phyloP scores from a whole-genome alignment of 2,888 invertebrate species.

The Acleris emargana region DNA sequence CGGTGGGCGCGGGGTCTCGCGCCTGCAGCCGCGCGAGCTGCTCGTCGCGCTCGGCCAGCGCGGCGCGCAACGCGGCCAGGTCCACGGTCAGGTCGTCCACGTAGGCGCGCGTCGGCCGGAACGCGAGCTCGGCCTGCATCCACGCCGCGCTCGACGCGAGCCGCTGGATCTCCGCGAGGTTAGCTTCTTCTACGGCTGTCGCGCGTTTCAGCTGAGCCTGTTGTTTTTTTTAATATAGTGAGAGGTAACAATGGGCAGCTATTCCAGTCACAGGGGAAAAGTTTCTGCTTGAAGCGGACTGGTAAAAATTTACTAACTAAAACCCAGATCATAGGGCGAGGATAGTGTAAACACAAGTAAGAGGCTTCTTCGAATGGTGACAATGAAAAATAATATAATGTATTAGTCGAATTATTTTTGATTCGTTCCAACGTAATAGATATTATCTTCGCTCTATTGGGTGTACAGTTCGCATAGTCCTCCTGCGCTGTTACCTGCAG shows the following conservation, averaged over 20 bases:
- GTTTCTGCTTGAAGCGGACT: no score
- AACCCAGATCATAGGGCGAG: no score
- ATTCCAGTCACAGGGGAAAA: no score
- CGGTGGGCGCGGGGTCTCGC: slow-evolving; percentile 41
- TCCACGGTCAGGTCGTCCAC: slow-evolving; percentile 82
- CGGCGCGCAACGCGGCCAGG: slow-evolving; percentile 58
- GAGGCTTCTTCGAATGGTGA: no score
- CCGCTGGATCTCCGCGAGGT: slow-evolving; percentile 83
- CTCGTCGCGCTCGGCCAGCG: slow-evolving; percentile 54
- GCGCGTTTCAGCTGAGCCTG: slow-evolving; percentile 71
- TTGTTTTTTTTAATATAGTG: slow-evolving; percentile 19
- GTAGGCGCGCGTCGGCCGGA: slow-evolving; percentile 83
- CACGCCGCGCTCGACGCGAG: slow-evolving; percentile 76
- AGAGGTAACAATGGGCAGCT: no score
- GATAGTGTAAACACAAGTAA: no score
- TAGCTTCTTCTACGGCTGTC: slow-evolving; percentile 82
- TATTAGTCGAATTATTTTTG: no score
- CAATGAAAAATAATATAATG: no score
- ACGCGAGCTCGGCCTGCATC: slow-evolving; percentile 83
- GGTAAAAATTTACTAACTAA: no score
- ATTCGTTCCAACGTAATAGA: no score
- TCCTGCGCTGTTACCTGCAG: slow-evolving; percentile 58
- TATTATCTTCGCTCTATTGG: background rate
- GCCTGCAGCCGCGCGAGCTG: slow-evolving; percentile 50
- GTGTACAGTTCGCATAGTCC: background rate